Evolutionary conservation across 2,113 vertebrate species (phyloP), one percentile per base, ranked within the genome.

Genomic region (Onychorhynchus coronatus): DNA sequence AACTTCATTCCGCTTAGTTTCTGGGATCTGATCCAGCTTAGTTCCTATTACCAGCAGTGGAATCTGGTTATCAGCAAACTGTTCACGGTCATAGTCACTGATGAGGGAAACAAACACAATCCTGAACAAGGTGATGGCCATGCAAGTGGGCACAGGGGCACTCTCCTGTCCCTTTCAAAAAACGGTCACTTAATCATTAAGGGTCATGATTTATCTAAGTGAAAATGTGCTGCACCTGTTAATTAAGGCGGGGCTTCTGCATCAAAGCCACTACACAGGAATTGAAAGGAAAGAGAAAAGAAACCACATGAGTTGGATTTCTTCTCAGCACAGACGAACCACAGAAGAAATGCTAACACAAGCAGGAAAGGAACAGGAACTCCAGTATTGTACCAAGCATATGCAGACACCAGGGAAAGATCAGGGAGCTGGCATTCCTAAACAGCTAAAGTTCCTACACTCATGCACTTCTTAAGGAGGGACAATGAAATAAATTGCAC

Each of bases 11-110:
- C 99, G 98, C 91, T 99, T 99, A 72, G 96, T 97, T 94, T 99
- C 99, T 73, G 99, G 98, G 97, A 99, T 99, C 94, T 99, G 99
- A 97, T 99, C 99, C 96, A 99, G 98, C 97, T 99, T 99, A 71
- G 99, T 99, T 77, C 99, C 99, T 84, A 99, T 99, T 53, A 99
- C 97, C 95, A 99, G 98, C 63, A 99, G 97, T 22, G 99, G 99
- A 77, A 99, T 98, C 58, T 99, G 98, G 93, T 99, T 99, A 95
- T 99, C 99, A 63, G 98, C 99, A 98, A 99, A 99, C 97, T 99
- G 99, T 80, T 99, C 99, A 83, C 98, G 98, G 95, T 99, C 99
- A 88, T 99, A 99, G 91, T 99, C 99, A 79, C 99, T 99, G 96
- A 56, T 53, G 77, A 94, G 76, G 46, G 46, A 93, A 86, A 96